Base-by-base conservation (phyloP, 1,140 invertebrate species). In the Drosophila watanabei region DNA sequence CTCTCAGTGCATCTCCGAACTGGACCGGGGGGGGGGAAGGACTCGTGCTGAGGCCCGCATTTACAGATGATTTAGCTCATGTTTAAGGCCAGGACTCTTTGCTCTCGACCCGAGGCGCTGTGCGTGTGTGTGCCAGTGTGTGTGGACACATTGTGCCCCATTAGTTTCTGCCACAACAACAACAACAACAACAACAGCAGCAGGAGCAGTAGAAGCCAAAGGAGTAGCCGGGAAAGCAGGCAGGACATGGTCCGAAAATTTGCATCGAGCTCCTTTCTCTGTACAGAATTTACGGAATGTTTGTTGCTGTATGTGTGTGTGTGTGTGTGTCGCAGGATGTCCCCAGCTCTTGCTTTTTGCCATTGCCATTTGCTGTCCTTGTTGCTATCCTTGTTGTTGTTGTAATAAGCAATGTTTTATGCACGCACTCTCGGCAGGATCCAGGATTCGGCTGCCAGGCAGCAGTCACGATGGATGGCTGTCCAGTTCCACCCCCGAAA, bases 61-160 rank as follows among this genome's bases (percentile, higher is more conserved):
- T 90, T 90, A 90, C 86, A 90, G 87, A 90, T 90, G 86, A 90
- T 90, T 90, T 82, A 90, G 87, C 87, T 82, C 87, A 90, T 90
- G 87, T 86, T 86, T 86, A 90, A 90, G 87, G 86, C 79, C 82
- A 84, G 79, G 57, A 64, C 68, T 60, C 39, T 66, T 76, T 78
- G 75, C 61, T 60, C 73, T 51, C 64, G 39, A 77, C 62, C 61
- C 73, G 56, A 45, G 69, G 48, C 52, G 46, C 6, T 76, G 57
- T 59, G 24, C 58, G 49, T 48, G 58, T 75, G 68, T 52, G 28
- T 35, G 20, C n/a, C n/a, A n/a, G 68, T 75, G 70, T 75, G 72
- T 89, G 86, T 89, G 86, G 86, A 89, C 86, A 89, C 86, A 89
- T 89, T 89, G 87, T 89, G 86, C 86, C 87, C 86, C 86, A 89